phyloP scores from a whole-genome alignment of 2,113 vertebrate genomes.

The Epinephelus cyanopodus region DNA sequence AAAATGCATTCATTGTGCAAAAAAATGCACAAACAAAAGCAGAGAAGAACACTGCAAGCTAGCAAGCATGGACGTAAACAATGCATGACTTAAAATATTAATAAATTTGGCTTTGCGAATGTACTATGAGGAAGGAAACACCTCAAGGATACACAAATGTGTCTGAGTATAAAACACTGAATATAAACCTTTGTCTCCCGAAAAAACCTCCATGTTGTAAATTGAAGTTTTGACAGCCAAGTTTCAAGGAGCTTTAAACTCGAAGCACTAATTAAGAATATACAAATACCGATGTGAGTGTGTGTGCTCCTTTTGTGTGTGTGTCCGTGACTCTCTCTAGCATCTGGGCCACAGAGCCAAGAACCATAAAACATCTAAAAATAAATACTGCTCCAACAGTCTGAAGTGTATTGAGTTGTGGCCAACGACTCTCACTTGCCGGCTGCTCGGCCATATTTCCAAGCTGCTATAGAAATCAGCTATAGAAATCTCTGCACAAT shows the following conservation, averaged over 20 bases:
- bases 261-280: neutral
- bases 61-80: conserved; percentile 4
- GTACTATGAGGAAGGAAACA: neutral
- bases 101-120: neutral
- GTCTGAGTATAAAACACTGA: neutral
- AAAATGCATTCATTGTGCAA: too few species aligned
- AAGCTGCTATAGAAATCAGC: conserved; percentile 51
- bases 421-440: conserved; percentile 32
- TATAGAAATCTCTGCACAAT: conserved; percentile 42
- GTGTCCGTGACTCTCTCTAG: neutral
- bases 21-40: neutral
- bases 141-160: too few species aligned
- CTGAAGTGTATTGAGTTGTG: conserved; percentile 47
- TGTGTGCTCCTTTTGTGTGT: neutral
- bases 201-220: neutral
- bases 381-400: conserved; percentile 49
- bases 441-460: conserved; percentile 57
- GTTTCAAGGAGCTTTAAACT: neutral
- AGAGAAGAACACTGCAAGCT: neutral
- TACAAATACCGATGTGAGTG: neutral
- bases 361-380: conserved; percentile 57
- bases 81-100: neutral
- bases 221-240: neutral
- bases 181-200: neutral
- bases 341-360: conserved; percentile 35